A percentile compares a stretch with the other conserved stretches of the same genome.
Conservation (phyloP, 2,888 invertebrate genomes). For the Drosophila kuntzei region DNA sequence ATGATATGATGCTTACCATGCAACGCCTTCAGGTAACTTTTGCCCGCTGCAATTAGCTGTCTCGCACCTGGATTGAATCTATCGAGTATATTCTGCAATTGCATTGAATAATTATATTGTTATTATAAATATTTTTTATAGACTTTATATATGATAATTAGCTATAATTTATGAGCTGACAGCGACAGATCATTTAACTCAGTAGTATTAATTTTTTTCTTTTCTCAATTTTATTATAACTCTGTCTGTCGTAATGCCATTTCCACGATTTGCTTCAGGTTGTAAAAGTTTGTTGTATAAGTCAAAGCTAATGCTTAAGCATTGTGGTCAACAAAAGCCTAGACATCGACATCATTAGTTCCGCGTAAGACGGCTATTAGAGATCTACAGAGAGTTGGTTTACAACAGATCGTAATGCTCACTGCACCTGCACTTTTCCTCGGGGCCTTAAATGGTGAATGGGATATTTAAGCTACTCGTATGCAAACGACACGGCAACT, state of each 20-base stretch:
- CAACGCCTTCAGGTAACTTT: slow-evolving; percentile 96
- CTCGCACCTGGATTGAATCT: slow-evolving; percentile 98
- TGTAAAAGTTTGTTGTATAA: slow-evolving; percentile 72
- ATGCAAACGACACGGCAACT: slow-evolving; percentile 15
- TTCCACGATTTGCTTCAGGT: slow-evolving; percentile 58
- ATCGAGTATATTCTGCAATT: slow-evolving; percentile 96
- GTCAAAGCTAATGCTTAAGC: slow-evolving; percentile 30
- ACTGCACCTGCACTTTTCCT: slow-evolving; percentile 56
- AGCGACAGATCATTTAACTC: slow-evolving; percentile 30
- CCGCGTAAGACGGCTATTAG: slow-evolving; percentile 55
- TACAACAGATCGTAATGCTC: slow-evolving; percentile 44
- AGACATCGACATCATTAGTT: slow-evolving; percentile 62
- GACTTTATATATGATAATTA: slow-evolving; percentile 52
- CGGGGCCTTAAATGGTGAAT: slow-evolving; percentile 46
- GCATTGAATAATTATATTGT: slow-evolving; percentile 56
- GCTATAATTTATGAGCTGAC: slow-evolving; percentile 56
- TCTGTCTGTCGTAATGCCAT: slow-evolving; percentile 50
- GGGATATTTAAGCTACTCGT: slow-evolving; percentile 16
- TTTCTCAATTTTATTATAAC: slow-evolving; percentile 35
- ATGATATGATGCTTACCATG: slow-evolving; percentile 90
- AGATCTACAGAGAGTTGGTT: slow-evolving; percentile 19
- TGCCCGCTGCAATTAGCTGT: slow-evolving; percentile 96
- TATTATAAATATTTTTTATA: slow-evolving; percentile 21
- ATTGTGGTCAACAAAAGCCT: slow-evolving; percentile 51
- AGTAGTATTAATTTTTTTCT: slow-evolving; percentile 19